Evolutionary conservation across 2,113 vertebrate species (phyloP).

Genomic region (Syrmaticus mikado): DNA sequence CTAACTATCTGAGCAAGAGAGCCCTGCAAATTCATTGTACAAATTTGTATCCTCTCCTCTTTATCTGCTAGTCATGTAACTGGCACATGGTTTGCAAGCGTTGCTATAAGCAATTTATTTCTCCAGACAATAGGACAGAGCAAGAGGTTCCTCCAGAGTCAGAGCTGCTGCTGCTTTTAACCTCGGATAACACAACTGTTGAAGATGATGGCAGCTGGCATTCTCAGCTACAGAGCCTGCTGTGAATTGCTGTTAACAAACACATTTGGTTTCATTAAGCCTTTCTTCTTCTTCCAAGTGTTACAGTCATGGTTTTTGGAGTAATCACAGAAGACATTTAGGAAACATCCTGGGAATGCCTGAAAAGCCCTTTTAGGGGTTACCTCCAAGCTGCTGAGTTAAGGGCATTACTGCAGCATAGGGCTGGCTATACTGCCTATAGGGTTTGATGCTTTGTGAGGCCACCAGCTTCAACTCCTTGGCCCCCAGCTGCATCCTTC

Average conservation of each 20-base stretch:
- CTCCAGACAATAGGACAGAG: not conserved
- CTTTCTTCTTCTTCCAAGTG: constrained; percentile 41
- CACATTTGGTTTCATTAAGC: constrained; percentile 47
- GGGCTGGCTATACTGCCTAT: not conserved
- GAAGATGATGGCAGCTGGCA: constrained; percentile 34
- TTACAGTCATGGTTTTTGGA: not conserved
- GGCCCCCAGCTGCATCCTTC: not conserved
- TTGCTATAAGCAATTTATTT: not conserved
- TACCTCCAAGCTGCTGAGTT: not conserved
- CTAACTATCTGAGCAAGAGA: not conserved
- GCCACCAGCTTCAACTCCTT: not conserved
- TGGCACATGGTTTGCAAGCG: not conserved
- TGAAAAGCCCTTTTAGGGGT: not conserved
- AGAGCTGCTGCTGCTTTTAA: not conserved
- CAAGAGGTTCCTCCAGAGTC: not conserved
- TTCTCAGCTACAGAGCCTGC: not conserved
- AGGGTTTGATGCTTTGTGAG: not conserved
- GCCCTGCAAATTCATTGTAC: not conserved
- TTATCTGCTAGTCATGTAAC: not conserved
- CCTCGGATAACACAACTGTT: not conserved
- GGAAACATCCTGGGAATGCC: not conserved
- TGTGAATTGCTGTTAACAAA: constrained; percentile 56
- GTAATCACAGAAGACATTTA: not conserved
- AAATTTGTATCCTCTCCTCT: not conserved
- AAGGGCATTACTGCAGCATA: not conserved